Percentiles rank a stretch among this genome's conserved stretches.
phyloP scores from a whole-genome alignment of 92 coral and sea anemone genomes.

The Diadumene lineata region DNA sequence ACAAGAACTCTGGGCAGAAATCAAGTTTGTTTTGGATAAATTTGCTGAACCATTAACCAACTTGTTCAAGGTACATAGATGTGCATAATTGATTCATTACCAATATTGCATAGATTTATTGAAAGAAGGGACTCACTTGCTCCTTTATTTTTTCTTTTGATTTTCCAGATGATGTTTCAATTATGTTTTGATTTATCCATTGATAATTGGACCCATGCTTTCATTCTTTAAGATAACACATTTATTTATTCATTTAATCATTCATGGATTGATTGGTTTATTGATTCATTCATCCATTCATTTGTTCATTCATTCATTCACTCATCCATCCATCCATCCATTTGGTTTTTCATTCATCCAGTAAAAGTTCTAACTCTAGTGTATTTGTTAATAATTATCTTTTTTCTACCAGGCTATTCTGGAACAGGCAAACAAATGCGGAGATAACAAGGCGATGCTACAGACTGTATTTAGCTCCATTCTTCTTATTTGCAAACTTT shows the following conservation, averaged over 20 bases:
- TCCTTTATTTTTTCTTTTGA: too few species aligned
- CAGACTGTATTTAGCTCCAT: conserved; percentile 89
- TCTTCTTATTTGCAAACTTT: conserved; percentile 85
- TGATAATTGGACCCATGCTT: too few species aligned
- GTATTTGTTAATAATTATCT: neutral
- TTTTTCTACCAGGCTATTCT: conserved; percentile 58
- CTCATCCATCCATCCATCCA: neutral
- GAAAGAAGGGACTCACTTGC: too few species aligned
- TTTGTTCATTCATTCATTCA: too few species aligned
- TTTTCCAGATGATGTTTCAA: too few species aligned
- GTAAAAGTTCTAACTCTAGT: neutral
- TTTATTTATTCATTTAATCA: too few species aligned
- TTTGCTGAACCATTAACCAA: conserved; percentile 91
- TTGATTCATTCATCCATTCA: neutral
- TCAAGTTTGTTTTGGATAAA: conserved; percentile 84
- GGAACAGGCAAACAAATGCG: conserved; percentile 89
- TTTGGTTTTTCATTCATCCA: too few species aligned
- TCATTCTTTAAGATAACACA: too few species aligned
- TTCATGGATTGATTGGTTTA: neutral
- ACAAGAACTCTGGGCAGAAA: conserved; percentile 97
- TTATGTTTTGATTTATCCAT: too few species aligned
- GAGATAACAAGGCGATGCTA: conserved; percentile 64
- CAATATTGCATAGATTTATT: neutral
- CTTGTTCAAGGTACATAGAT: conserved; percentile 67
- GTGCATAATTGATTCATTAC: too few species aligned